A percentile compares a stretch with the other conserved stretches of the same genome.
phyloP scores from a whole-genome alignment of 2,888 invertebrate genomes.

The Ecliptopera silaceata region DNA sequence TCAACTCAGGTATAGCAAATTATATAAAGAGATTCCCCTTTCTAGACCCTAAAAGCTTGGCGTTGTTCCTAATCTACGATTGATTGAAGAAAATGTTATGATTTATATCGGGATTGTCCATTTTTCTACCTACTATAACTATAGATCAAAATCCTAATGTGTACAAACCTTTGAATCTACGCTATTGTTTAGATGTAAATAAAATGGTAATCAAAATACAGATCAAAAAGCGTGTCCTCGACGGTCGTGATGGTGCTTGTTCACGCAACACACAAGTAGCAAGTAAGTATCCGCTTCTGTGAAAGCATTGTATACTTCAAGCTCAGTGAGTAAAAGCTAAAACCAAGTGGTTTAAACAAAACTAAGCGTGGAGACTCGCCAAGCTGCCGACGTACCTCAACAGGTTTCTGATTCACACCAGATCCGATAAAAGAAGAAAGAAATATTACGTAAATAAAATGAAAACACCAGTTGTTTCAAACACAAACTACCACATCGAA shows the following conservation, averaged over 20 bases:
- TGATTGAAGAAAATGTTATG: constrained; percentile 4
- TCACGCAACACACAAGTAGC: constrained; percentile 35
- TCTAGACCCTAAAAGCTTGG: constrained; percentile 22
- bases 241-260: constrained; percentile 32
- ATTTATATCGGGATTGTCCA: constrained; percentile 6
- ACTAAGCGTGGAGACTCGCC: constrained; percentile 62
- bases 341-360: constrained; percentile 63
- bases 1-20: constrained; percentile 30
- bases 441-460: constrained; percentile 45
- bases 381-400: constrained; percentile 80
- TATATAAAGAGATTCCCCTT: constrained; percentile 21
- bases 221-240: constrained; percentile 38
- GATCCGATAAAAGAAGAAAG: constrained; percentile 74
- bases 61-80: constrained; percentile 15
- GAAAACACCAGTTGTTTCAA: constrained; percentile 1
- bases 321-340: constrained; percentile 66
- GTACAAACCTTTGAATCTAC: constrained; percentile 13
- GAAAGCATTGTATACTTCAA: constrained; percentile 60
- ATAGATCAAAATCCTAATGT: constrained; percentile 6
- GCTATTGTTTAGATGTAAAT: constrained; percentile 3
- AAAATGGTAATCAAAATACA: constrained; percentile 15
- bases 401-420: constrained; percentile 76
- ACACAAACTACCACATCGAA: background rate
- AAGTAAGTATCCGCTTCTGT: constrained; percentile 22
- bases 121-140: constrained; percentile 9